Evolutionary conservation across 2,797 vertebrate species (phyloP).

Genomic region (Sebastes itinus): DNA sequence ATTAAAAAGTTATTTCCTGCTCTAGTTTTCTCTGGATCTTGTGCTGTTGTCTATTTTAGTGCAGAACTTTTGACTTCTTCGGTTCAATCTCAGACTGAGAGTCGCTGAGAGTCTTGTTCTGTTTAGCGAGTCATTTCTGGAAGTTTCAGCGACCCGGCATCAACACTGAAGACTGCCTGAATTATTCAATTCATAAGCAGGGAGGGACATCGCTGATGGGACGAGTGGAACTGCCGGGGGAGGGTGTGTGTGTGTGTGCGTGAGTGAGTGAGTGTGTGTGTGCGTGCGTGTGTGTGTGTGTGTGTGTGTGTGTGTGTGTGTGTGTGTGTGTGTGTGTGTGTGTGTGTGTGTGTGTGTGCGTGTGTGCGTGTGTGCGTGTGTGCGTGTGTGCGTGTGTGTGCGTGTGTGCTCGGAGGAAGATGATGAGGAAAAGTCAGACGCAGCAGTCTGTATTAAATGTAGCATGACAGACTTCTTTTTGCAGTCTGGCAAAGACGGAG

Average conservation of each 20-base stretch:
- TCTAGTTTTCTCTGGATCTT: neutral
- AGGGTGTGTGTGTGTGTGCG: neutral
- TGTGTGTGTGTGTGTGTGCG: neutral
- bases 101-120: neutral
- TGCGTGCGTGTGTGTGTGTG: neutral
- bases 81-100: neutral
- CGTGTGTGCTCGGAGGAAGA: neutral
- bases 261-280: no score
- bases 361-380: neutral
- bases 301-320: neutral
- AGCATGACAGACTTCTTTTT: conserved; percentile 17
- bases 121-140: neutral
- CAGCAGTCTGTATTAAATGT: conserved; percentile 47
- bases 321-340: neutral
- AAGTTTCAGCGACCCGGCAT: conserved; percentile 9
- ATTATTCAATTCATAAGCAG: conserved; percentile 51
- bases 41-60: neutral
- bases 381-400: neutral
- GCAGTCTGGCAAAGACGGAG: conserved; percentile 13
- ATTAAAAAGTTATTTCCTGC: neutral
- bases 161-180: conserved; percentile 12
- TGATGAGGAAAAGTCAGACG: neutral
- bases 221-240: neutral
- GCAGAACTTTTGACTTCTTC: neutral
- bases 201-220: conserved; percentile 20